Percentiles rank a stretch among this genome's conserved stretches.
phyloP scores from a whole-genome alignment of 2,888 invertebrate species.

The Sipha maydis region DNA sequence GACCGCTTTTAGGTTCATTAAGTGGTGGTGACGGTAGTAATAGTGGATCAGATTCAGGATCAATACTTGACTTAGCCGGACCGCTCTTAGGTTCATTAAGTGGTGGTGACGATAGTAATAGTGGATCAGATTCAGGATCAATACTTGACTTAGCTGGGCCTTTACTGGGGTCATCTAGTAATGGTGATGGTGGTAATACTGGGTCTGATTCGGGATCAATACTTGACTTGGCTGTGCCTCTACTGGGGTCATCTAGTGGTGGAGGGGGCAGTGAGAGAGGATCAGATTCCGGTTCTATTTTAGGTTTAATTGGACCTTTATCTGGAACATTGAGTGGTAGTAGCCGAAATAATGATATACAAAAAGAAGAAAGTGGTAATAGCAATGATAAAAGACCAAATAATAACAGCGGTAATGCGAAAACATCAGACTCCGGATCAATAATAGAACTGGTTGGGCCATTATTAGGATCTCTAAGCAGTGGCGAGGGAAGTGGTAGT shows the following conservation, averaged over 20 bases:
- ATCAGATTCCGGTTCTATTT: constrained; percentile 59
- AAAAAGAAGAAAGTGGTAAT: not conserved
- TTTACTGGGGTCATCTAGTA: not conserved
- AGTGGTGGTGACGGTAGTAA: constrained; percentile 14
- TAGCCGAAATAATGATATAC: not conserved
- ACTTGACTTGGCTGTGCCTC: not conserved
- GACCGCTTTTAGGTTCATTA: constrained; percentile 5
- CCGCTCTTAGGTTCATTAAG: constrained; percentile 14
- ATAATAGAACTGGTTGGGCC: not conserved
- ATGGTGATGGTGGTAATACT: not conserved
- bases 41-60: constrained; percentile 25
- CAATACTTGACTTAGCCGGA: constrained; percentile 29
- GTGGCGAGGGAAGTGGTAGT: constrained; percentile 55
- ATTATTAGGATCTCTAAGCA: constrained; percentile 1
- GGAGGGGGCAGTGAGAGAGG: not conserved
- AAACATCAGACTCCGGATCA: not conserved
- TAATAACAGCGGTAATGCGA: not conserved
- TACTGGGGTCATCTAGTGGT: constrained; percentile 17
- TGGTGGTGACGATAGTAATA: not conserved
- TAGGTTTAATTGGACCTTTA: not conserved
- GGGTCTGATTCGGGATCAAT: constrained; percentile 36
- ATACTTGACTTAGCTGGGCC: constrained; percentile 36
- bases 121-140: constrained; percentile 28
- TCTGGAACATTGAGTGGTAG: not conserved
- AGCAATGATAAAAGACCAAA: not conserved